Evolutionary conservation across 2,888 invertebrate genomes (phyloP).

Genomic region (Apodemia mormo): DNA sequence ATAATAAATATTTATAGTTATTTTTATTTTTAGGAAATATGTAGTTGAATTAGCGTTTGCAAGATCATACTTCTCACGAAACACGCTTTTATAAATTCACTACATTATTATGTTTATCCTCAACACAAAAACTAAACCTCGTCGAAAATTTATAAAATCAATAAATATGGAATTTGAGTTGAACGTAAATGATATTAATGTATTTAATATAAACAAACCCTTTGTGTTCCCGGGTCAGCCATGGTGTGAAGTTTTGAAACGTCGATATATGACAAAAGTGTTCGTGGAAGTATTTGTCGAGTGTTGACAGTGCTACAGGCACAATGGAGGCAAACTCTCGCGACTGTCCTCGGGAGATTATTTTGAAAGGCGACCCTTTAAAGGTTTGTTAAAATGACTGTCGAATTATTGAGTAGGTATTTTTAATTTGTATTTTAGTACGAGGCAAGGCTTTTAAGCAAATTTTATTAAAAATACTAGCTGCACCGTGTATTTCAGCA

Average conservation of each 20-base stretch:
- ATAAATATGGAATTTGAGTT: conserved; percentile 12
- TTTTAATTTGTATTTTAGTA: conserved; percentile 27
- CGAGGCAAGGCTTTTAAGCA: not conserved
- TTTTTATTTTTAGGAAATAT: too few species aligned
- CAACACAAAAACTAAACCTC: not conserved
- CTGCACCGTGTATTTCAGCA: too few species aligned
- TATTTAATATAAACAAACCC: conserved; percentile 37
- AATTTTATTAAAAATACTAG: too few species aligned
- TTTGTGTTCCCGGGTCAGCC: conserved; percentile 36
- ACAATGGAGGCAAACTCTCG: conserved; percentile 71
- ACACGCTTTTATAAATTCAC: too few species aligned
- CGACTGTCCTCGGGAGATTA: conserved; percentile 61
- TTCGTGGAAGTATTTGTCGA: conserved; percentile 65
- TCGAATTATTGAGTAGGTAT: conserved; percentile 33
- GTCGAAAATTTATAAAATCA: conserved; percentile 8
- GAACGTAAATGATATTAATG: conserved; percentile 20
- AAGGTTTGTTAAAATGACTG: conserved; percentile 69
- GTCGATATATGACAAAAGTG: conserved; percentile 52
- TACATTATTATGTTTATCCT: not conserved
- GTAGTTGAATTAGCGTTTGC: not conserved
- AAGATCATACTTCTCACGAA: not conserved
- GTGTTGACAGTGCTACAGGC: conserved; percentile 68
- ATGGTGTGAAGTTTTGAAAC: conserved; percentile 70
- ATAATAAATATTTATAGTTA: too few species aligned
- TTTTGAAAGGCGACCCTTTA: conserved; percentile 56